These are phyloP conservation scores for Synergus laeviventris DNA, from an alignment of 2,888 invertebrate species.

Conservation along the genomic window DNA sequence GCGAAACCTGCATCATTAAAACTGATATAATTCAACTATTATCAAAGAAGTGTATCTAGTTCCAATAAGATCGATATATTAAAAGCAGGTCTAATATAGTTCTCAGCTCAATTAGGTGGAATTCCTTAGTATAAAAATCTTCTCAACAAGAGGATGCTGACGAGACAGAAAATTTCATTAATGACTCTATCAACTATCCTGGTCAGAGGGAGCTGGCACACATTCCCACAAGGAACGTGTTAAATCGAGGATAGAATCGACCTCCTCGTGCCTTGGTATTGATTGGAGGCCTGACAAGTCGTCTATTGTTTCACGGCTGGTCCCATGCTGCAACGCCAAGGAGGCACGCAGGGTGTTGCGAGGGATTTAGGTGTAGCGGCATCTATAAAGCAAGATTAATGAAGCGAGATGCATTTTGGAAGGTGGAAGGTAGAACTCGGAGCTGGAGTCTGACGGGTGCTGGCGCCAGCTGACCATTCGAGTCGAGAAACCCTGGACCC, in stretches of 20 bases:
- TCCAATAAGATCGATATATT: too few species aligned
- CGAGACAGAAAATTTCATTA: conserved; percentile 8
- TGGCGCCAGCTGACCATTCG: conserved; percentile 69
- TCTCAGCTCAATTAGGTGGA: not conserved
- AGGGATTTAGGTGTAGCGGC: conserved; percentile 61
- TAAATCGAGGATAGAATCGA: conserved; percentile 25
- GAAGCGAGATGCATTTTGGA: conserved; percentile 65
- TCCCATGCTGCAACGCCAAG: conserved; percentile 20
- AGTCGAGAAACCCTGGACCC: conserved; percentile 39
- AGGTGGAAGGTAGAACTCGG: conserved; percentile 54
- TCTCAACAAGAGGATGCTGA: conserved; percentile 9
- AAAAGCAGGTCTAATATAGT: not conserved
- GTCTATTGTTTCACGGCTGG: conserved; percentile 48
- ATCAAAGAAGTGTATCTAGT: too few species aligned
- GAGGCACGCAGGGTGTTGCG: conserved; percentile 48
- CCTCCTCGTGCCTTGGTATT: not conserved
- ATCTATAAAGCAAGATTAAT: conserved; percentile 68
- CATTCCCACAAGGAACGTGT: conserved; percentile 29
- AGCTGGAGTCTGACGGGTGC: conserved; percentile 48
- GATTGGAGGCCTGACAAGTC: conserved; percentile 35
- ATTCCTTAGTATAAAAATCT: conserved; percentile 10
- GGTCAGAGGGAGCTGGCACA: conserved; percentile 1
- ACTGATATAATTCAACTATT: too few species aligned
- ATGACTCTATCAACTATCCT: conserved; percentile 31
- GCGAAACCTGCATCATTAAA: too few species aligned